These are phyloP conservation scores for Ambastaia sidthimunki DNA, from an alignment of 2,797 vertebrate genomes.

Conservation along the genomic window DNA sequence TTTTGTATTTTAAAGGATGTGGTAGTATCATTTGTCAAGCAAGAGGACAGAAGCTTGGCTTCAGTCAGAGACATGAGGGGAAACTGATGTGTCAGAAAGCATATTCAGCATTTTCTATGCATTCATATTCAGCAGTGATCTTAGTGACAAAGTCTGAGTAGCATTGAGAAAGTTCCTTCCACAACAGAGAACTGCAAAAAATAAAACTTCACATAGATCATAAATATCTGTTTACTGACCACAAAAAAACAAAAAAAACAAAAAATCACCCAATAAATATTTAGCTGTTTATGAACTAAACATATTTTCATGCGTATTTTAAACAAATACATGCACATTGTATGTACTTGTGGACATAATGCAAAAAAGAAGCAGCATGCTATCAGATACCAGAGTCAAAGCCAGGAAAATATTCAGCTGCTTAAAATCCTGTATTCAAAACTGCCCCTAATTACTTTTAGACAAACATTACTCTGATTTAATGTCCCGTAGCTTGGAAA, in stretches of 20 bases:
- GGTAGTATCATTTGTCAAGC: background rate
- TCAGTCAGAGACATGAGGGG: background rate
- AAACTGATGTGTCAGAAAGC: background rate
- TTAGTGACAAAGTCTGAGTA: background rate
- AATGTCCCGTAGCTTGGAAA: background rate
- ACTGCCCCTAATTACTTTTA: slow-evolving; percentile 15
- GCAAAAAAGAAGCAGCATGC: background rate
- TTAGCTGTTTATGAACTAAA: no score
- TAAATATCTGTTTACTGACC: no score
- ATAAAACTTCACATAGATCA: no score
- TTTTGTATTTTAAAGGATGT: background rate
- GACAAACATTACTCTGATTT: slow-evolving; percentile 1
- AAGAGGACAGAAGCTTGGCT: background rate
- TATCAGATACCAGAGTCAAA: slow-evolving; percentile 28
- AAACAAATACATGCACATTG: background rate
- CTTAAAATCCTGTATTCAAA: slow-evolving; percentile 8
- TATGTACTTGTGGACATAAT: slow-evolving; percentile 11
- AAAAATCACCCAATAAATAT: no score
- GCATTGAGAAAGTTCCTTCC: no score
- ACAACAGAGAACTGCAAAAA: background rate
- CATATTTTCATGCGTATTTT: no score
- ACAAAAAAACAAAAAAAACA: no score
- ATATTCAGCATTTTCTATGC: slow-evolving; percentile 5
- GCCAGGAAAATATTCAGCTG: slow-evolving; percentile 16
- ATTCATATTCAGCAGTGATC: background rate